Percentiles rank a stretch among this genome's conserved stretches.
Evolutionary conservation across 92 coral and sea anemone species (phyloP).

Genomic region (Muricea muricata): DNA sequence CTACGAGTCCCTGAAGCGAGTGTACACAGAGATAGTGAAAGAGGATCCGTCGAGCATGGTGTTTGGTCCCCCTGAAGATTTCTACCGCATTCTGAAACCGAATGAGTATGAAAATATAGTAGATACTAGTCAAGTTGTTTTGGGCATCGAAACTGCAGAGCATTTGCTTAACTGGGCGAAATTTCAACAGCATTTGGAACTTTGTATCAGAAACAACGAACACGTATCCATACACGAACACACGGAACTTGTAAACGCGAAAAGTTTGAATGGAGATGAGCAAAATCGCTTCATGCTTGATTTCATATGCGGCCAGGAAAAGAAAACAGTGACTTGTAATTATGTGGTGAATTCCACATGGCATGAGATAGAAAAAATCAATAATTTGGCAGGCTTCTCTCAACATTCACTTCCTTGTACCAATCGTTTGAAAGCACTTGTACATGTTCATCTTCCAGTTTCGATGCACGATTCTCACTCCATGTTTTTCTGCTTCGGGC

Average conservation of each 20-base stretch:
- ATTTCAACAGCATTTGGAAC: conserved; percentile 43
- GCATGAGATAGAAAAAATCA: conserved; percentile 69
- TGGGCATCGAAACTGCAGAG: conserved; percentile 76
- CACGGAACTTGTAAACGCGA: conserved; percentile 49
- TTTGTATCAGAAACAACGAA: conserved; percentile 31
- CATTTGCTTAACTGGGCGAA: conserved; percentile 63
- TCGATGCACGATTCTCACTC: conserved; percentile 56
- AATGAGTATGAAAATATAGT: conserved; percentile 56
- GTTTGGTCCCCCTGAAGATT: conserved; percentile 70
- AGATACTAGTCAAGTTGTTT: conserved; percentile 42
- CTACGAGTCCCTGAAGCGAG: conserved; percentile 63
- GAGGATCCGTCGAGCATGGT: conserved; percentile 60
- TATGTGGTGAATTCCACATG: conserved; percentile 68
- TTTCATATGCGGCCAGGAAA: neutral
- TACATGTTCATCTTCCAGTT: conserved; percentile 54
- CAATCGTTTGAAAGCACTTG: conserved; percentile 71
- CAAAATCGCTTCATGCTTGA: neutral
- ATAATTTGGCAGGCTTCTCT: conserved; percentile 50
- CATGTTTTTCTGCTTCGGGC: conserved; percentile 81
- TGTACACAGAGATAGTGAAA: conserved; percentile 62
- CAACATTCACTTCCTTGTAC: conserved; percentile 30
- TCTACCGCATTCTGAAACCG: conserved; percentile 62
- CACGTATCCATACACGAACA: conserved; percentile 10
- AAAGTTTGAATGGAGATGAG: conserved; percentile 4
- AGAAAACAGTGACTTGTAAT: conserved; percentile 11